phyloP scores from a whole-genome alignment of 1,140 invertebrate species.

The Metaphire vulgaris region DNA sequence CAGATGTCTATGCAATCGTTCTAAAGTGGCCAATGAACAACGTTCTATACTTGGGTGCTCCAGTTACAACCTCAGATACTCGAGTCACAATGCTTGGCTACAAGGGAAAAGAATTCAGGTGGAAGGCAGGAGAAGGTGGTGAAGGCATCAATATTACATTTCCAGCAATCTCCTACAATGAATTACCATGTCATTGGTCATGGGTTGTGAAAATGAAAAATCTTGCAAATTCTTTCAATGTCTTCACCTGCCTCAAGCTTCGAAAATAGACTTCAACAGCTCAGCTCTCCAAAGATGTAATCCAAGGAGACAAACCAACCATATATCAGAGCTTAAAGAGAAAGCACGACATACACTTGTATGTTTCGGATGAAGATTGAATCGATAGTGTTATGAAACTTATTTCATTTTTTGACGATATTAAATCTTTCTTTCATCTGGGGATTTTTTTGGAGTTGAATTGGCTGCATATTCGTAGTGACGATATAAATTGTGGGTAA shows the following conservation, averaged over 20 bases:
- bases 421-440: too few relatives aligned
- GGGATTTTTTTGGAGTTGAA: too few relatives aligned
- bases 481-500: too few relatives aligned
- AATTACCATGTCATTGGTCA: constrained; percentile 37
- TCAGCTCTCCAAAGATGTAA: too few relatives aligned
- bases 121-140: constrained; percentile 3
- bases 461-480: too few relatives aligned
- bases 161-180: constrained; percentile 33
- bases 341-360: too few relatives aligned
- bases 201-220: constrained; percentile 40
- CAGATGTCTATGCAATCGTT: constrained; percentile 60
- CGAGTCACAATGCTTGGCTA: constrained; percentile 43
- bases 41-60: constrained; percentile 53
- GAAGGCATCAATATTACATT: constrained; percentile 33
- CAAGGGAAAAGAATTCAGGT: not conserved
- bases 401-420: too few relatives aligned
- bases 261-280: too few relatives aligned
- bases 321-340: too few relatives aligned
- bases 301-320: too few relatives aligned
- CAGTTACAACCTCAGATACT: constrained; percentile 35
- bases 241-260: not conserved
- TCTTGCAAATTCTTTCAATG: not conserved
- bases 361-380: too few relatives aligned
- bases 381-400: too few relatives aligned
- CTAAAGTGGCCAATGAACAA: constrained; percentile 62